Evolutionary conservation across 1,140 invertebrate genomes (phyloP).

Genomic region (Nomia melanderi): DNA sequence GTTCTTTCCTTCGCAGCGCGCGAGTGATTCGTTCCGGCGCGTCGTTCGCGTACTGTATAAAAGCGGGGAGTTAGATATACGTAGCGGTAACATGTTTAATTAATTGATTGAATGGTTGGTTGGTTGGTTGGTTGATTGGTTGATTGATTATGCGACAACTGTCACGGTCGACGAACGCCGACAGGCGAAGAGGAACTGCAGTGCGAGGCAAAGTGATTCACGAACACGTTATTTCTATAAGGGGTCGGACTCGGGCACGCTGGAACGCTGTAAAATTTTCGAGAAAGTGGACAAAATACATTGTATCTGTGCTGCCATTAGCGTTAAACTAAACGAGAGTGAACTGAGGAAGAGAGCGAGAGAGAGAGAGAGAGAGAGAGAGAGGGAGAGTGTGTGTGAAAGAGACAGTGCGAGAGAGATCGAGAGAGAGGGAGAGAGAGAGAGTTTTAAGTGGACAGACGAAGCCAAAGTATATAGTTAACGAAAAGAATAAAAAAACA

Average conservation of each 20-base stretch:
- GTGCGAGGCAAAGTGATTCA: constrained; percentile 16
- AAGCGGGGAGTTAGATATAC: constrained; percentile 37
- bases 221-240: constrained; percentile 48
- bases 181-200: too few relatives aligned
- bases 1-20: constrained; percentile 59
- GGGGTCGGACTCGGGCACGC: constrained; percentile 35
- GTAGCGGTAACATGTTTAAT: constrained; percentile 47
- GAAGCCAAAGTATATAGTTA: constrained; percentile 65
- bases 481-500: constrained; percentile 55
- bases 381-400: not conserved
- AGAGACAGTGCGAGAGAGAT: not conserved
- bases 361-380: constrained; percentile 17
- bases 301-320: constrained; percentile 76
- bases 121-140: too few relatives aligned
- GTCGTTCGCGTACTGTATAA: constrained; percentile 56
- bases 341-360: not conserved
- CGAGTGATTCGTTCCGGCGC: constrained; percentile 55
- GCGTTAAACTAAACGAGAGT: constrained; percentile 50
- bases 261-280: constrained; percentile 56
- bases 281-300: constrained; percentile 45
- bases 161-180: too few relatives aligned
- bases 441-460: constrained; percentile 35
- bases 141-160: too few relatives aligned
- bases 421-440: constrained; percentile 4
- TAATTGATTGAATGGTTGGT: constrained; percentile 37